Evolutionary conservation across 2,113 vertebrate genomes (phyloP).

Genomic region (Chaenocephalus aceratus): DNA sequence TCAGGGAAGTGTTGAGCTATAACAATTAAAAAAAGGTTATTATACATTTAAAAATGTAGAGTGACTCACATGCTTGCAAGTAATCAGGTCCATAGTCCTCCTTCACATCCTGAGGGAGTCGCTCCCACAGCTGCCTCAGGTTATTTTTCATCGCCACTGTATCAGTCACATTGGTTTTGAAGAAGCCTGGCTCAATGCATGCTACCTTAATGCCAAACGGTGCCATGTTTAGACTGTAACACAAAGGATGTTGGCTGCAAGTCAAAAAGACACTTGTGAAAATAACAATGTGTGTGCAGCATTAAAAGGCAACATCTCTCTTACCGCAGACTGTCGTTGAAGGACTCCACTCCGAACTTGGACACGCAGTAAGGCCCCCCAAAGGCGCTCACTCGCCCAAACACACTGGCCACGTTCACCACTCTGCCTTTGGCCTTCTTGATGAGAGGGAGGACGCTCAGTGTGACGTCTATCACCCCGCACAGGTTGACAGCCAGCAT

Average conservation of each 20-base stretch:
- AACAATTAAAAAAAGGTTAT: background rate
- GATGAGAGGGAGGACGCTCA: conserved; percentile 87
- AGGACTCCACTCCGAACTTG: conserved; percentile 87
- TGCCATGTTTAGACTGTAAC: conserved; percentile 83
- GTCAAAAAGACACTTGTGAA: background rate
- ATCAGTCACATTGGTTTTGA: conserved; percentile 79
- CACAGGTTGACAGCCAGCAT: conserved; percentile 84
- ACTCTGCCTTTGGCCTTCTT: conserved; percentile 86
- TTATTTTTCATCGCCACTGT: conserved; percentile 51
- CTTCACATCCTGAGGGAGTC: conserved; percentile 79
- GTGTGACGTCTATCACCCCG: conserved; percentile 85
- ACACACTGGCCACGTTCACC: conserved; percentile 85
- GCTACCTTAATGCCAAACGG: conserved; percentile 88
- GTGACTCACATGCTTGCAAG: conserved; percentile 62
- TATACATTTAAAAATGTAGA: background rate
- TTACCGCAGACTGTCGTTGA: conserved; percentile 87
- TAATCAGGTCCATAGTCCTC: conserved; percentile 77
- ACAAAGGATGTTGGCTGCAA: background rate
- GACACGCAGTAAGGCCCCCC: conserved; percentile 85
- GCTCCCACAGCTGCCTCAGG: conserved; percentile 75
- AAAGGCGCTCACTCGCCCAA: conserved; percentile 80
- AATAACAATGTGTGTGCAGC: background rate
- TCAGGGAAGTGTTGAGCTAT: background rate
- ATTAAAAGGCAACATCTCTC: conserved; percentile 66
- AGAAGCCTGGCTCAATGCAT: conserved; percentile 85